Evolutionary conservation across 2,888 invertebrate genomes (phyloP).

Genomic region (Poecilobothrus nobilitatus): DNA sequence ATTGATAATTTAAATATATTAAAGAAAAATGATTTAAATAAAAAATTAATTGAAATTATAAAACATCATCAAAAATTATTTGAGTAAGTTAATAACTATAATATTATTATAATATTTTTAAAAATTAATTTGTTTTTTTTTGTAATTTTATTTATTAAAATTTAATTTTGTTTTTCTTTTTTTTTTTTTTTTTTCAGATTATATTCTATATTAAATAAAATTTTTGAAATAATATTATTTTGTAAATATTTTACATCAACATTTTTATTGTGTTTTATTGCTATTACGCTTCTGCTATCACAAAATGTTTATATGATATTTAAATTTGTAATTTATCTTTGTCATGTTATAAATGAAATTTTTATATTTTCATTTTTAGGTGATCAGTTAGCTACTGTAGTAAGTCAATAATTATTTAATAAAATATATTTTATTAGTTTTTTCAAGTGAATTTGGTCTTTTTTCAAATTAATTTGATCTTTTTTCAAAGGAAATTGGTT

Average conservation of each 20-base stretch:
- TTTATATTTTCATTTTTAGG: background rate
- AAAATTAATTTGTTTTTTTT: too few relatives aligned
- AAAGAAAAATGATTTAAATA: background rate
- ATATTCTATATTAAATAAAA: background rate
- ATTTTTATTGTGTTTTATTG: background rate
- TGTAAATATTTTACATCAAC: background rate
- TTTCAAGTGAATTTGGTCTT: too few relatives aligned
- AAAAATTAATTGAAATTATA: background rate
- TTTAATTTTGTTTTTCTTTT: too few relatives aligned
- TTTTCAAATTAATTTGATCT: too few relatives aligned
- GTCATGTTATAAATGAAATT: background rate
- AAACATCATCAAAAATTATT: background rate
- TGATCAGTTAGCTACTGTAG: background rate
- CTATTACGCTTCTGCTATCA: background rate
- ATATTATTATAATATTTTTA: too few relatives aligned
- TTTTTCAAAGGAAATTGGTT: too few relatives aligned
- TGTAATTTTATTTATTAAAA: too few relatives aligned
- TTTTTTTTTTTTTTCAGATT: background rate
- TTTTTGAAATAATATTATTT: background rate
- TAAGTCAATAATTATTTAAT: background rate
- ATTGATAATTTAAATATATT: background rate
- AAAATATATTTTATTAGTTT: too few relatives aligned
- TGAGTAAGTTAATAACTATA: background rate
- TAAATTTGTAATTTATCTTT: background rate
- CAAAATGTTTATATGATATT: background rate